A percentile compares a stretch with the other conserved stretches of the same genome.
Conservation (phyloP, 2,113 vertebrate genomes). For the Vimba vimba region DNA sequence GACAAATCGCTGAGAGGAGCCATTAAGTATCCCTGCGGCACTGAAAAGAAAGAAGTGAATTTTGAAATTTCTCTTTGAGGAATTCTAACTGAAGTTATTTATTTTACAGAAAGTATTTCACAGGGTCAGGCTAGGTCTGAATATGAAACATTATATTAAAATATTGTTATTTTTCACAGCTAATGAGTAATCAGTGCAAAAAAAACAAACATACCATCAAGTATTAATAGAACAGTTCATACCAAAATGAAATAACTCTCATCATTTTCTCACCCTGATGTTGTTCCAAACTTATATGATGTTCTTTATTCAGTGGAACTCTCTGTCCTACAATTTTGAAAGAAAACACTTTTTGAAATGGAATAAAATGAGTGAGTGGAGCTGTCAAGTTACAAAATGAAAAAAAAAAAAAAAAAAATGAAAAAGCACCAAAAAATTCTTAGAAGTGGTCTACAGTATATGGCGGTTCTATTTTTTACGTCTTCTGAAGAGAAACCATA, state of each 20-base stretch:
- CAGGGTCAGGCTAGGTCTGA: background rate
- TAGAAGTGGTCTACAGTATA: background rate
- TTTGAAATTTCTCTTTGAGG: slow-evolving; percentile 5
- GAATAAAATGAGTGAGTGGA: background rate
- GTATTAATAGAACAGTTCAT: background rate
- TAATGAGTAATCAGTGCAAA: background rate
- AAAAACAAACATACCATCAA: too few species aligned
- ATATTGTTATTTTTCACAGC: background rate
- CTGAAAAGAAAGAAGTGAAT: background rate
- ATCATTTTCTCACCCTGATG: background rate
- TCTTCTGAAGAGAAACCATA: background rate
- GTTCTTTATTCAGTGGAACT: background rate
- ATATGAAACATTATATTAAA: background rate
- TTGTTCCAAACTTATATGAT: background rate
- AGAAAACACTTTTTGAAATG: background rate
- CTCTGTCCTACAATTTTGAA: background rate
- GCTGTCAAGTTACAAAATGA: background rate
- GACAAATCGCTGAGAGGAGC: slow-evolving; percentile 37
- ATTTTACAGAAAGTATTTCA: background rate
- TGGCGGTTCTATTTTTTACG: background rate
- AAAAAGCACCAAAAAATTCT: background rate
- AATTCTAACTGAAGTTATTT: background rate
- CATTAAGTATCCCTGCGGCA: slow-evolving; percentile 26
- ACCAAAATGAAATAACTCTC: background rate
- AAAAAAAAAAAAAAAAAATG: background rate